These are phyloP conservation scores for Corvus moneduloides DNA, from an alignment of 2,113 vertebrate genomes.

Conservation along the genomic window DNA sequence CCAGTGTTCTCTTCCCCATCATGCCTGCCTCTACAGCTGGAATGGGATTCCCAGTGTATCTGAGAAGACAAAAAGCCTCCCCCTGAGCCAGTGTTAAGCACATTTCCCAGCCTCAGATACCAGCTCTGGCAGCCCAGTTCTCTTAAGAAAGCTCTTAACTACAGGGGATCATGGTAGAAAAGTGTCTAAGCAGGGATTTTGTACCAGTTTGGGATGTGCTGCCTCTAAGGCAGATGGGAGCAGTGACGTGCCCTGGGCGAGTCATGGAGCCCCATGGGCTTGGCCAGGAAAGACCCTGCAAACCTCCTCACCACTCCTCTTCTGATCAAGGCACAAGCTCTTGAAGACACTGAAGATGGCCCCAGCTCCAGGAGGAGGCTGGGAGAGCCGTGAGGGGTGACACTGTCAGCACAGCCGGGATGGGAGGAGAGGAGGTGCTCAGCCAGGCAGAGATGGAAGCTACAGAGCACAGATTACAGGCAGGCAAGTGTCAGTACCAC, in stretches of 20 bases:
- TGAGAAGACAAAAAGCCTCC: not conserved
- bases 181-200: not conserved
- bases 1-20: not conserved
- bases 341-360: not conserved
- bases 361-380: not conserved
- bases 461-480: constrained; percentile 28
- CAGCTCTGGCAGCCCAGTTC: not conserved
- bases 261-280: accelerated
- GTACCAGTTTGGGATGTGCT: not conserved
- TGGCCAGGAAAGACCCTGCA: not conserved
- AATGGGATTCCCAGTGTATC: not conserved
- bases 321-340: not conserved
- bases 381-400: not conserved
- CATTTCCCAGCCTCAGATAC: not conserved
- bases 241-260: not conserved
- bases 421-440: not conserved
- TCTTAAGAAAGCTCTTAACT: not conserved
- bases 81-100: accelerated
- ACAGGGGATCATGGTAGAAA: not conserved
- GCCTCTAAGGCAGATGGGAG: not conserved
- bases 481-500: not conserved
- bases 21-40: not conserved
- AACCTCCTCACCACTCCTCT: not conserved
- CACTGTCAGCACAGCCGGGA: not conserved
- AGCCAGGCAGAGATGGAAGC: not conserved